Evolutionary conservation across 2,888 invertebrate genomes (phyloP).

Genomic region (Oligia fasciuncula): DNA sequence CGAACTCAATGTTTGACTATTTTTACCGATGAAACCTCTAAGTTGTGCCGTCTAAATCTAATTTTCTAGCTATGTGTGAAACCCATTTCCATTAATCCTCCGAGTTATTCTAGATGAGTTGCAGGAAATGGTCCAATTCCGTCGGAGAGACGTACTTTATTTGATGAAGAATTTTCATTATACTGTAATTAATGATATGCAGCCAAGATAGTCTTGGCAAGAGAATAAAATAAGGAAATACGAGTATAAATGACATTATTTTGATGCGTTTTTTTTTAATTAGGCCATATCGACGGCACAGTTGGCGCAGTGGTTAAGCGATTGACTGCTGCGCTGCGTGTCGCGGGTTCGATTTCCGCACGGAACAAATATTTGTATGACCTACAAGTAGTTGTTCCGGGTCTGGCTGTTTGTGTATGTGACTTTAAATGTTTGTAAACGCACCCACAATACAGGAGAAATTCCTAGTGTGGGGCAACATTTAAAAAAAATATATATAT

Average conservation of each 20-base stretch:
- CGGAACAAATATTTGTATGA: no score
- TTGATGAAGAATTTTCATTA: conserved; percentile 41
- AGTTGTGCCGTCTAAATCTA: background rate
- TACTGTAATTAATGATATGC: conserved; percentile 33
- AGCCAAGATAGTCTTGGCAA: conserved; percentile 18
- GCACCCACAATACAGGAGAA: no score
- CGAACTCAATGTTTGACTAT: background rate
- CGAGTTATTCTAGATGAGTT: conserved; percentile 24
- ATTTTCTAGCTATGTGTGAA: conserved; percentile 1
- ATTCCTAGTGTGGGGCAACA: no score
- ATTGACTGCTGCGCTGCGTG: no score
- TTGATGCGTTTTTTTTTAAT: background rate
- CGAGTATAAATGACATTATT: background rate
- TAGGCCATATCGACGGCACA: background rate
- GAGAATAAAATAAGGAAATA: background rate
- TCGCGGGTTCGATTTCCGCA: no score
- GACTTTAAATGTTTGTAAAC: no score
- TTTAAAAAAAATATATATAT: no score
- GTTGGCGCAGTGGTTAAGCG: no score
- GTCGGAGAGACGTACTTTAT: conserved; percentile 26
- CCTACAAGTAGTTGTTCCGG: no score
- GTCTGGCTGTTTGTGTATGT: no score
- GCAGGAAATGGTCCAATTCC: conserved; percentile 45
- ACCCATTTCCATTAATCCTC: conserved; percentile 34
- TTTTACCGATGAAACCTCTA: background rate